Evolutionary conservation across 1,140 invertebrate genomes (phyloP).

Genomic region (Apis mellifera): Amel_HAv3.1 CM009936.2:12579001-12579500

Average conservation of each 20-base stretch:
- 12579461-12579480: too few relatives aligned
- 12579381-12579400: neutral
- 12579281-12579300: slow-evolving; percentile 71
- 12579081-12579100: neutral
- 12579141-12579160: neutral
- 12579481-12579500: too few relatives aligned
- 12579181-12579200: slow-evolving; percentile 83
- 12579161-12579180: slow-evolving; percentile 11
- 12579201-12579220: slow-evolving; percentile 88
- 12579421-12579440: too few relatives aligned
- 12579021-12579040: too few relatives aligned
- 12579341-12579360: slow-evolving; percentile 69
- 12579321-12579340: slow-evolving; percentile 68
- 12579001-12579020: too few relatives aligned
- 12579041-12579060: too few relatives aligned
- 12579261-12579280: slow-evolving; percentile 72
- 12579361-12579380: slow-evolving; percentile 59
- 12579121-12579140: neutral
- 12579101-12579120: neutral
- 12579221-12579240: slow-evolving; percentile 87
- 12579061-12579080: too few relatives aligned
- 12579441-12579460: too few relatives aligned
- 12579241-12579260: slow-evolving; percentile 85
- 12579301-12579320: slow-evolving; percentile 68
- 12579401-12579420: neutral